phyloP scores from a whole-genome alignment of 2,888 invertebrate genomes.

The Cremastobaeus sp. region DNA sequence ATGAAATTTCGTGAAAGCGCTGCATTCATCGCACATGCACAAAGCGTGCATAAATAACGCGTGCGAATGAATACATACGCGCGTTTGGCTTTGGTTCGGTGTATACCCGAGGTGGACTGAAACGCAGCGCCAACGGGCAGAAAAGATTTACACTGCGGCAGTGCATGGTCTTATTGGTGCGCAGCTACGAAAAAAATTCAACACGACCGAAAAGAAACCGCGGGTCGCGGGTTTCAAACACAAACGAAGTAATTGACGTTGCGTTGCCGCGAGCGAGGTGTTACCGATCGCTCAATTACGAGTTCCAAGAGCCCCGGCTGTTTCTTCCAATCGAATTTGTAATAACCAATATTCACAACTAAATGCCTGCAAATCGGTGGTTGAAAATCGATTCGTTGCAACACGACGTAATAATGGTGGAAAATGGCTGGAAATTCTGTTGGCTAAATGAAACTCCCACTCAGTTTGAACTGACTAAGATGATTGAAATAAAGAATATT shows the following conservation, averaged over 20 bases:
- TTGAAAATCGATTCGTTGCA: too few relatives aligned
- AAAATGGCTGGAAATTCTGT: too few relatives aligned
- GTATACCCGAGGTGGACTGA: constrained; percentile 47
- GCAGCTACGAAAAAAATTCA: constrained; percentile 38
- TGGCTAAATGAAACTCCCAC: too few relatives aligned
- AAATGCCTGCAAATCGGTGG: too few relatives aligned
- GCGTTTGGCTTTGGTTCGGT: constrained; percentile 9
- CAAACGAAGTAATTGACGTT: constrained; percentile 35
- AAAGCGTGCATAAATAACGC: constrained; percentile 30
- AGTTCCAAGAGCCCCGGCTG: constrained; percentile 22
- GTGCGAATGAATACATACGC: constrained; percentile 8
- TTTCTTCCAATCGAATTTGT: constrained; percentile 34
- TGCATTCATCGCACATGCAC: constrained; percentile 3
- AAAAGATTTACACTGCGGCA: constrained; percentile 65
- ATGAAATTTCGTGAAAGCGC: constrained; percentile 20
- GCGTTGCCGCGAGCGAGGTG: constrained; percentile 42
- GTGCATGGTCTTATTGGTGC: constrained; percentile 14
- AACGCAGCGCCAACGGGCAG: constrained; percentile 68
- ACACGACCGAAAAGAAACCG: constrained; percentile 36
- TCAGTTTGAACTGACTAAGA: too few relatives aligned
- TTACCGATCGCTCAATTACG: constrained; percentile 52
- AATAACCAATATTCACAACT: constrained; percentile 25
- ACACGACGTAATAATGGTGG: too few relatives aligned
- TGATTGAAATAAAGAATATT: too few relatives aligned
- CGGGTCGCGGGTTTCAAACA: constrained; percentile 40